A percentile compares a stretch with the other conserved stretches of the same genome.
phyloP scores from a whole-genome alignment of 2,888 invertebrate species.

The Pyrrhia umbra region DNA sequence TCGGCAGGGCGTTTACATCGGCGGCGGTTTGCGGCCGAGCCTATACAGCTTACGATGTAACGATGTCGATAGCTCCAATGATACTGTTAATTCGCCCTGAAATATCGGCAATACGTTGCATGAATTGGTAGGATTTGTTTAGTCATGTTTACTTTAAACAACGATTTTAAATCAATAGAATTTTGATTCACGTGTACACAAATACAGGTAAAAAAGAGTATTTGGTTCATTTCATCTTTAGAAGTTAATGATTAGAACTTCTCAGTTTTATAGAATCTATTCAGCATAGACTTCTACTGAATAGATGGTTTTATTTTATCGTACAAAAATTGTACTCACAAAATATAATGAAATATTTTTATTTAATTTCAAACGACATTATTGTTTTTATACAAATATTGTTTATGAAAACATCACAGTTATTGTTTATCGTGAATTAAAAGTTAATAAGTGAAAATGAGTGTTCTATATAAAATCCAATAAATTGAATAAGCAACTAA shows the following conservation, averaged over 20 bases:
- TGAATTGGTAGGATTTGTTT: constrained; percentile 11
- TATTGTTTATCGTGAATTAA: not conserved
- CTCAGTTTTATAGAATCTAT: not conserved
- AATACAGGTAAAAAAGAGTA: not conserved
- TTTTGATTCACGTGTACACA: not conserved
- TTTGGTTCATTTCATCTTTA: not conserved
- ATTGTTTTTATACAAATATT: constrained; percentile 1
- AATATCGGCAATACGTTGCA: constrained; percentile 20
- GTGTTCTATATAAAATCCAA: constrained; percentile 13
- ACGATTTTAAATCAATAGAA: not conserved
- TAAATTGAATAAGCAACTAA: constrained; percentile 11
- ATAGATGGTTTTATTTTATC: too few relatives aligned
- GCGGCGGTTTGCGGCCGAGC: constrained; percentile 48
- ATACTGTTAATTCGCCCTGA: constrained; percentile 32
- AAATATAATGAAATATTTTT: too few relatives aligned
- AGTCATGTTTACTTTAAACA: not conserved
- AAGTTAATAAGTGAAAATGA: constrained; percentile 19
- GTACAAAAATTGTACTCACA: too few relatives aligned
- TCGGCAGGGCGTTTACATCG: constrained; percentile 62
- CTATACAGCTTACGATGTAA: constrained; percentile 48
- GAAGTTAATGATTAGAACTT: not conserved
- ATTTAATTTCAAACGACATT: not conserved
- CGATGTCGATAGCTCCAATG: constrained; percentile 39
- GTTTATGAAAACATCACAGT: constrained; percentile 4
- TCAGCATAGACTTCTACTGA: too few relatives aligned